Conservation (phyloP, 2,888 invertebrate species). For the Griposia aprilina region DNA sequence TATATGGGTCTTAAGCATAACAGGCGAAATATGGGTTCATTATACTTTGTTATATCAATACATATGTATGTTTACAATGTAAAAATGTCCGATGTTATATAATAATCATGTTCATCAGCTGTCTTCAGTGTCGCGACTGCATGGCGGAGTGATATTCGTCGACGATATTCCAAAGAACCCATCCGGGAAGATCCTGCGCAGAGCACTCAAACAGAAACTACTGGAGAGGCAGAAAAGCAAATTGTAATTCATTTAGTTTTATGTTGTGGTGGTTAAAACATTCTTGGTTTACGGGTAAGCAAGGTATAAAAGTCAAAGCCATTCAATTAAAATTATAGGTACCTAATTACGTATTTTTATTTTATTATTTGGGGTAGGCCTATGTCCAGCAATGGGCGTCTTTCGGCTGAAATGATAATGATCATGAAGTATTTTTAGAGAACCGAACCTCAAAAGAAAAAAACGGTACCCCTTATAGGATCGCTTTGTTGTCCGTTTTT, state of each 20-base stretch:
- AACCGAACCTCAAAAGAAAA: background rate
- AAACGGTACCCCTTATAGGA: background rate
- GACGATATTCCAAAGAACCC: slow-evolving; percentile 93
- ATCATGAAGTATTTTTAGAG: too few species aligned
- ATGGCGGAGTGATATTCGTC: slow-evolving; percentile 93
- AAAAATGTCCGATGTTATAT: background rate
- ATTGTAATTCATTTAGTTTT: slow-evolving; percentile 61
- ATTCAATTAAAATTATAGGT: background rate
- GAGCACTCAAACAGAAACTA: slow-evolving; percentile 77
- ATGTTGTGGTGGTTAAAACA: background rate
- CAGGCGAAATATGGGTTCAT: background rate
- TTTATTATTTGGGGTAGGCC: too few species aligned
- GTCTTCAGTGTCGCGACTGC: slow-evolving; percentile 92
- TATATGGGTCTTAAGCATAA: background rate
- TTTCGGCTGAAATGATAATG: too few species aligned
- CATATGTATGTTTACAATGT: background rate
- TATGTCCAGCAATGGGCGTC: too few species aligned
- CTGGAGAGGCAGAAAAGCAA: slow-evolving; percentile 71
- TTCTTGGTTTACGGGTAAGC: background rate
- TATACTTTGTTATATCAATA: background rate
- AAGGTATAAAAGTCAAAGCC: background rate
- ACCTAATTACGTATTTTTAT: too few species aligned
- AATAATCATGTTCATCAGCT: slow-evolving; percentile 65
- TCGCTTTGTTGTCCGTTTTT: background rate
- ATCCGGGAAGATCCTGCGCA: slow-evolving; percentile 93